Base-by-base conservation (phyloP, 1,140 invertebrate genomes). In the Dysdera silvatica region DNA sequence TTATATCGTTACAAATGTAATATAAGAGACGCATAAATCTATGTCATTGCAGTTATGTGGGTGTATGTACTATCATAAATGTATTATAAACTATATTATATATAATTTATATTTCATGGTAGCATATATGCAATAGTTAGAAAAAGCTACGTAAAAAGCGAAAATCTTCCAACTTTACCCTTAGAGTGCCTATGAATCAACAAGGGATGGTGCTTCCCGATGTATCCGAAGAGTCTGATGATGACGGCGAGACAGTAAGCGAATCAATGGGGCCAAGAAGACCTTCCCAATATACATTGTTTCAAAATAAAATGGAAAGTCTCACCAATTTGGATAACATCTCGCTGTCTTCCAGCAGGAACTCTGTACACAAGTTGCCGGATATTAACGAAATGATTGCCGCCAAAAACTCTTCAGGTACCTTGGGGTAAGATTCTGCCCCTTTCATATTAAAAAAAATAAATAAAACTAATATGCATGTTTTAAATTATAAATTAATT, bases 181-280 rank as follows among this genome's bases (percentile, higher is more conserved):
- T 0, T 68, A 83, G 82, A 54, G 80, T 83, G n/a, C 82, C 82
- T 3, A 80, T 82, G 69, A 79, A 81, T 20, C 81, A 83, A 58
- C 82, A 83, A 58, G 77, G 76, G n/a, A 80, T 83, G 78, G 82
- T 82, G 67, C 67, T 83, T 33, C 82, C 82, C 1, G 79, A 82
- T 61, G 82, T 83, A 57, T 70, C 74, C 10, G 81, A 82, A 65
- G 82, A 83, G 56, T 79, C 79, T 16, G 79, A 82, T 33, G 74
- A 78, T 10, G 71, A 65, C 24, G 51, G 45, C 3, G 64, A 66
- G 4, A 60, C 52, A 5, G 24, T 54, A 23, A 61, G 61, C 5
- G 55, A 57, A 20, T 18, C 23, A 7, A 68, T 60, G 60, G 47
- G 63, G 1, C 31, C 26, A 3, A 37, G 67, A 7, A 52, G 52